Conservation (phyloP, 2,888 invertebrate species). For the Euspilapteryx auroguttella region DNA sequence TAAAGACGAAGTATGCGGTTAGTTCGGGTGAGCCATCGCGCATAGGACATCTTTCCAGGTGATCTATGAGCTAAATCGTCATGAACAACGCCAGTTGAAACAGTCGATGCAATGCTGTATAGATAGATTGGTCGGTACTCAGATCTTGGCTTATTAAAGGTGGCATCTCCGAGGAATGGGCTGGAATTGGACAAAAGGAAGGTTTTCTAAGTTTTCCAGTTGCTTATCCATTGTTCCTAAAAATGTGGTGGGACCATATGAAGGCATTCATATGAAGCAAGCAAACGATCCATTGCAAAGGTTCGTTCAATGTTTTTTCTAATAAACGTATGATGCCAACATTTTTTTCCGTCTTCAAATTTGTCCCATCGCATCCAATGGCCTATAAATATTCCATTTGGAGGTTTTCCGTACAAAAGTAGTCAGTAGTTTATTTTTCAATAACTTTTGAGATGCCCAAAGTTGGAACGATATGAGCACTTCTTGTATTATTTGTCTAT, state of each 20-base stretch:
- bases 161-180: constrained; percentile 5
- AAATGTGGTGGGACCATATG: constrained; percentile 9
- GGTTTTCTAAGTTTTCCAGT: too few species aligned
- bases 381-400: constrained; percentile 6
- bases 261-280: constrained; percentile 10
- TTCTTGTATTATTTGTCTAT: constrained; percentile 4
- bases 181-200: constrained; percentile 6
- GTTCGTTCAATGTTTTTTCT: constrained; percentile 9
- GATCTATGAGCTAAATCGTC: too few species aligned
- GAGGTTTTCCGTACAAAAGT: constrained; percentile 3
- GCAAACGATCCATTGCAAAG: constrained; percentile 11
- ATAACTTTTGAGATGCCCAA: constrained; percentile 4
- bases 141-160: too few species aligned
- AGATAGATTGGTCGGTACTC: constrained; percentile 10
- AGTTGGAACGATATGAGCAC: constrained; percentile 5
- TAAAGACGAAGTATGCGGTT: constrained; percentile 10
- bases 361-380: constrained; percentile 12
- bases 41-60: constrained; percentile 11
- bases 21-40: too few species aligned
- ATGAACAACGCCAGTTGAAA: constrained; percentile 6
- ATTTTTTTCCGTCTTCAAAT: constrained; percentile 9
- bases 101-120: constrained; percentile 7
- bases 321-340: constrained; percentile 9
- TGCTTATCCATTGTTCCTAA: constrained; percentile 8
- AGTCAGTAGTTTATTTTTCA: constrained; percentile 1